Percentiles rank a stretch among this genome's conserved stretches.
These are phyloP conservation scores for Scaptomyza pallida DNA, from an alignment of 1,140 invertebrate species.

Conservation along the genomic window DNA sequence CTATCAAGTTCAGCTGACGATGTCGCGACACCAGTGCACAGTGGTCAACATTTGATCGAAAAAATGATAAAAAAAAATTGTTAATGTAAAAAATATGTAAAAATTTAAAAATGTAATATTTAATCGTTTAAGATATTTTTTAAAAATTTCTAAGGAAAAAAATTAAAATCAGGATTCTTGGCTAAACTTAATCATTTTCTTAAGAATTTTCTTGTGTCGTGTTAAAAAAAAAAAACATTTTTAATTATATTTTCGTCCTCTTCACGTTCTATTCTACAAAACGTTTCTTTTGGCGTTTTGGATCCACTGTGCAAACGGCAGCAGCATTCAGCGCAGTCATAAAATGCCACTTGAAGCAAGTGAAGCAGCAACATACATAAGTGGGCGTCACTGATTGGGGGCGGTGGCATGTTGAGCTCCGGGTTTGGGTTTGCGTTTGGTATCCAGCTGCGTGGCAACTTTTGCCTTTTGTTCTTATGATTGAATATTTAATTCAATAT, in stretches of 20 bases:
- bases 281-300: too few species aligned
- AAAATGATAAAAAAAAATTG: too few species aligned
- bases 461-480: slow-evolving; percentile 70
- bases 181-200: too few species aligned
- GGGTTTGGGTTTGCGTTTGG: not conserved
- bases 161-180: too few species aligned
- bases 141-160: too few species aligned
- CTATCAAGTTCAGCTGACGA: slow-evolving; percentile 79
- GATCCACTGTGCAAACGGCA: slow-evolving; percentile 22
- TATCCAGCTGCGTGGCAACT: slow-evolving; percentile 44
- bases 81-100: not conserved
- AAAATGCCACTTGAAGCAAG: slow-evolving; percentile 69
- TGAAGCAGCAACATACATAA: slow-evolving; percentile 2
- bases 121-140: too few species aligned
- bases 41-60: not conserved
- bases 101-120: too few species aligned
- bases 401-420: not conserved
- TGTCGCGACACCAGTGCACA: slow-evolving; percentile 14
- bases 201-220: too few species aligned
- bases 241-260: too few species aligned
- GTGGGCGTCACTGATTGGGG: not conserved
- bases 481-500: slow-evolving; percentile 82
- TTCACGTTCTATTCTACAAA: too few species aligned
- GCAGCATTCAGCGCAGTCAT: slow-evolving; percentile 36
- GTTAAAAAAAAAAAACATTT: too few species aligned